Conservation (phyloP, 2,113 vertebrate species). For the Perccottus glenii region DNA sequence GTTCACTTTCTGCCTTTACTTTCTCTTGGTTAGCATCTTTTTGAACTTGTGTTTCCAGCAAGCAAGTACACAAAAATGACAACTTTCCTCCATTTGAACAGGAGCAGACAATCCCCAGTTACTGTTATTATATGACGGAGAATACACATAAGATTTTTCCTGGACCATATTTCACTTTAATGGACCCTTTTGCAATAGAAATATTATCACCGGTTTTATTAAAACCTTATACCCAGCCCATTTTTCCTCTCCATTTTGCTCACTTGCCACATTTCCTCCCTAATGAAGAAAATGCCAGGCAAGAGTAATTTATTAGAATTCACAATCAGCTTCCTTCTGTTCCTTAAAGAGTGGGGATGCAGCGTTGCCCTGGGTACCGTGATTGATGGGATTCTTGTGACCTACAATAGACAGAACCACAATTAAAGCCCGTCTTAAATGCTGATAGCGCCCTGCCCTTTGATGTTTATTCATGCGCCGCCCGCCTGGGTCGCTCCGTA, state of each 20-base stretch:
- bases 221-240: conserved; percentile 21
- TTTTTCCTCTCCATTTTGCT: conserved; percentile 14
- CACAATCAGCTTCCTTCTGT: conserved; percentile 38
- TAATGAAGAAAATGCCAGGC: conserved; percentile 49
- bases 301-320: conserved; percentile 58
- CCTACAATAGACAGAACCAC: conserved; percentile 63
- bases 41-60: conserved; percentile 2
- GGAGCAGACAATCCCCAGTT: background rate
- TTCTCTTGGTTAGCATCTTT: conserved; percentile 2
- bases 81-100: background rate
- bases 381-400: conserved; percentile 71
- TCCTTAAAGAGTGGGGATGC: conserved; percentile 46
- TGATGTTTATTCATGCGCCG: conserved; percentile 64
- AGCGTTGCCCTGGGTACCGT: conserved; percentile 38
- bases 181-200: conserved; percentile 14
- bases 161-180: conserved; percentile 2
- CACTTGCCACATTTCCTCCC: conserved; percentile 27
- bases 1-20: background rate
- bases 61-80: background rate
- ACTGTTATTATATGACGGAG: background rate
- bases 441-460: conserved; percentile 52
- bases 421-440: conserved; percentile 67
- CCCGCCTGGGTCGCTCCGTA: conserved; percentile 45
- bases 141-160: background rate
- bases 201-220: conserved; percentile 26